Conservation (phyloP, 1,140 invertebrate species). For the Nylanderia fulva region DNA sequence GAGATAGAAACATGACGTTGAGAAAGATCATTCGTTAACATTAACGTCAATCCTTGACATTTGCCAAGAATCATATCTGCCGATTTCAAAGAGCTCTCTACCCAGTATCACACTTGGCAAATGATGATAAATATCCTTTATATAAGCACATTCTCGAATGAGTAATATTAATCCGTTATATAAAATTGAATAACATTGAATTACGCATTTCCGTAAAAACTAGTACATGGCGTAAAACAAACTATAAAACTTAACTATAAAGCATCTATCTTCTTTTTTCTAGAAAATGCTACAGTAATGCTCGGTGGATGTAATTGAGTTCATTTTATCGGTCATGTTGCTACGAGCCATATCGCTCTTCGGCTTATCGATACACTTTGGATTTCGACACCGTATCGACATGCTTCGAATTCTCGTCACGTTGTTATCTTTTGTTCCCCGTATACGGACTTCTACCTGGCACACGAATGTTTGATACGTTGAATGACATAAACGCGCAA, state of each 20-base stretch:
- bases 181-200: neutral
- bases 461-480: constrained; percentile 15
- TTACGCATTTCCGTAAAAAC: neutral
- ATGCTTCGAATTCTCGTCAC: constrained; percentile 38
- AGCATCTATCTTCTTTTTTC: neutral
- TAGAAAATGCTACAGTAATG: neutral
- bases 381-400: constrained; percentile 16
- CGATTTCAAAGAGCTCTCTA: neutral
- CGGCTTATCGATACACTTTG: constrained; percentile 23
- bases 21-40: constrained; percentile 30
- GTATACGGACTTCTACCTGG: constrained; percentile 20
- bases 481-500: neutral
- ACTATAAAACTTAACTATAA: too few species aligned
- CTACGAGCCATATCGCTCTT: constrained; percentile 2
- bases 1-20: neutral
- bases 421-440: constrained; percentile 37
- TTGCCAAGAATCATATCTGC: constrained; percentile 22
- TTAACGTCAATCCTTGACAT: constrained; percentile 50
- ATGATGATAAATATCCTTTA: constrained; percentile 25
- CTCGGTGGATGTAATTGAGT: neutral
- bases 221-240: too few species aligned
- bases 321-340: neutral
- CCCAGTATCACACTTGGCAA: neutral
- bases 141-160: neutral
- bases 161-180: neutral